These are phyloP conservation scores for Diplosoma virens DNA, from an alignment of 23 tunicate species.

Conservation along the genomic window DNA sequence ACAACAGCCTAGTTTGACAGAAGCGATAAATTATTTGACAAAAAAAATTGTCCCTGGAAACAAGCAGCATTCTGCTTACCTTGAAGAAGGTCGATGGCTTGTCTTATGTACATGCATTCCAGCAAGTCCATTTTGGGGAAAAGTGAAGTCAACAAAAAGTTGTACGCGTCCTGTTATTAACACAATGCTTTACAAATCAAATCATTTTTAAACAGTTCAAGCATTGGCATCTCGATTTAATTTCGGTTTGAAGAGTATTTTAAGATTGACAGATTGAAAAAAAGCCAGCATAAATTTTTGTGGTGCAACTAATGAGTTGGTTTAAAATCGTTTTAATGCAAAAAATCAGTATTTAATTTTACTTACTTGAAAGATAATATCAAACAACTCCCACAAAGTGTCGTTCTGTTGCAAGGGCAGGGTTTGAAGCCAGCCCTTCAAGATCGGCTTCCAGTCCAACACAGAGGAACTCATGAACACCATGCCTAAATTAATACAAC, in stretches of 20 bases:
- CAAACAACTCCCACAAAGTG: conserved; percentile 65
- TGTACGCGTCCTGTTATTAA: conserved; percentile 57
- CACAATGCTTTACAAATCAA: too few relatives aligned
- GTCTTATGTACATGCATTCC: conserved; percentile 99
- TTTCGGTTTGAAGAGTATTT: too few relatives aligned
- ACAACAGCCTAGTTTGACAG: too few relatives aligned
- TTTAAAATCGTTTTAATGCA: too few relatives aligned
- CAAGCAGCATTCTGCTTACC: conserved; percentile 35
- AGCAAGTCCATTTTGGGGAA: conserved; percentile 91
- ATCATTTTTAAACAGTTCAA: too few relatives aligned
- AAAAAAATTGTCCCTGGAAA: not conserved
- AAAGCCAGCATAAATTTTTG: too few relatives aligned
- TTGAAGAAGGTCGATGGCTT: conserved; percentile 93
- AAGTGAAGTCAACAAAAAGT: conserved; percentile 43
- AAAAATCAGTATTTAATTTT: not conserved
- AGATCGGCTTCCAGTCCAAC: conserved; percentile 95
- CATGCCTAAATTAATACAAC: conserved; percentile 79
- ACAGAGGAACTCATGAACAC: conserved; percentile 99
- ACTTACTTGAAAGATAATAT: conserved; percentile 76
- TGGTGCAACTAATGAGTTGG: too few relatives aligned
- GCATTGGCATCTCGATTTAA: too few relatives aligned
- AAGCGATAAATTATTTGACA: not conserved
- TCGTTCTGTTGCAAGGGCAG: conserved; percentile 72
- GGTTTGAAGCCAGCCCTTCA: conserved; percentile 92
- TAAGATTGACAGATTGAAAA: too few relatives aligned